These are phyloP conservation scores for Decapterus maruadsi DNA, from an alignment of 2,797 vertebrate species.

Conservation along the genomic window DNA sequence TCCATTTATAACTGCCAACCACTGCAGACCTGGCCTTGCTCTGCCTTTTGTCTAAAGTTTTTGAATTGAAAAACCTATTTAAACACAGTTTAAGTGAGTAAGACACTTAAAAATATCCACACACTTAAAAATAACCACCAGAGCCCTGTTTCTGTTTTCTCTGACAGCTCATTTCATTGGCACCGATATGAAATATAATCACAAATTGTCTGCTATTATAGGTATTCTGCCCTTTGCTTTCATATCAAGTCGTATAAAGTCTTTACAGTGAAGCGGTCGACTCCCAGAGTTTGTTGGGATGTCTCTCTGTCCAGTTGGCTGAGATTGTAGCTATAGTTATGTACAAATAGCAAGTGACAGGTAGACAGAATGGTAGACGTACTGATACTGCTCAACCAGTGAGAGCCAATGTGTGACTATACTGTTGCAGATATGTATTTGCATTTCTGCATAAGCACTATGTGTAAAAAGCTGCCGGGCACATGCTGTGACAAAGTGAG, in stretches of 20 bases:
- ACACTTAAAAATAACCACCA: background rate
- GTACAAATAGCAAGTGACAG: conserved; percentile 56
- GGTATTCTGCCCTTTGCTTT: background rate
- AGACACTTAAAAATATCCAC: background rate
- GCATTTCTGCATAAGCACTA: background rate
- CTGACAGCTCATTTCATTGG: background rate
- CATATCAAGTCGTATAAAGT: conserved; percentile 17
- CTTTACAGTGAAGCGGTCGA: conserved; percentile 23
- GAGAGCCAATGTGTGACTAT: conserved; percentile 35
- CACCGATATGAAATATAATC: background rate
- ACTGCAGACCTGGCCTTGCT: conserved; percentile 20
- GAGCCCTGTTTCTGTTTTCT: background rate
- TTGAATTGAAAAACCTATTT: conserved; percentile 20
- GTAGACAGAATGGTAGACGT: conserved; percentile 61
- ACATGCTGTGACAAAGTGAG: conserved; percentile 15
- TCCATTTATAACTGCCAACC: conserved; percentile 61
- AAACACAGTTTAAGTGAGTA: conserved; percentile 1
- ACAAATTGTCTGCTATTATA: background rate
- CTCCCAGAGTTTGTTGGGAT: background rate
- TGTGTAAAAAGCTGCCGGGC: conserved; percentile 9
- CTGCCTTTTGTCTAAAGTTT: conserved; percentile 38
- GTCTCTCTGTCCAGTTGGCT: conserved; percentile 6
- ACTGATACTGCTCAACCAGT: conserved; percentile 67
- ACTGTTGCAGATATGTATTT: background rate
- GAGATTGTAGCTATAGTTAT: conserved; percentile 35